These are phyloP conservation scores for Pelecanus crispus DNA, from an alignment of 2,113 vertebrate species.

Conservation along the genomic window DNA sequence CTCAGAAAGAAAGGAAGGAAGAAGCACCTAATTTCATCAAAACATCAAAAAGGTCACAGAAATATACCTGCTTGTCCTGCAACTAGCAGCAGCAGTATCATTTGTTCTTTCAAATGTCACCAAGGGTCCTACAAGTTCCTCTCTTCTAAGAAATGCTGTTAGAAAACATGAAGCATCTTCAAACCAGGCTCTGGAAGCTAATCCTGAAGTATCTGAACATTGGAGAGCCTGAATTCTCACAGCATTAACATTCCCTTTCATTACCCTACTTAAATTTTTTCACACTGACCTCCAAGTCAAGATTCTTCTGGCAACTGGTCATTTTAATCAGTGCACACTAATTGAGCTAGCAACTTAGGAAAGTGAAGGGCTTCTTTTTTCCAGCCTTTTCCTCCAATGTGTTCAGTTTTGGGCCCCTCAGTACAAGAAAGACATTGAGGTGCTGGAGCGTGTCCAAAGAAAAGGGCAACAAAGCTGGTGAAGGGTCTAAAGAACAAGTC, in stretches of 20 bases:
- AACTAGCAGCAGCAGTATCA: neutral
- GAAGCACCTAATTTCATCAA: neutral
- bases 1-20: neutral
- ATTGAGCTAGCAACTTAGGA: neutral
- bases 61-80: neutral
- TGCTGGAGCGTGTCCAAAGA: no score
- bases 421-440: no score
- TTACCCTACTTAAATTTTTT: neutral
- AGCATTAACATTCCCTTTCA: neutral
- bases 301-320: neutral
- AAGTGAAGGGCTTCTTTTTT: neutral
- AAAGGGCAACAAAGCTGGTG: no score
- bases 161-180: neutral
- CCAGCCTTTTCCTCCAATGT: neutral
- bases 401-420: no score
- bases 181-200: neutral
- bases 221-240: neutral
- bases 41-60: neutral
- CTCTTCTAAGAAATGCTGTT: neutral
- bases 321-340: neutral
- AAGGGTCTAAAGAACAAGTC: no score
- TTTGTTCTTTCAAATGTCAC: neutral
- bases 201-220: neutral
- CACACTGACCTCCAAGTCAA: neutral
- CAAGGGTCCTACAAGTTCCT: neutral